Base-by-base conservation (phyloP, 1,140 invertebrate genomes). In the Dendrolimus punctatus region DNA sequence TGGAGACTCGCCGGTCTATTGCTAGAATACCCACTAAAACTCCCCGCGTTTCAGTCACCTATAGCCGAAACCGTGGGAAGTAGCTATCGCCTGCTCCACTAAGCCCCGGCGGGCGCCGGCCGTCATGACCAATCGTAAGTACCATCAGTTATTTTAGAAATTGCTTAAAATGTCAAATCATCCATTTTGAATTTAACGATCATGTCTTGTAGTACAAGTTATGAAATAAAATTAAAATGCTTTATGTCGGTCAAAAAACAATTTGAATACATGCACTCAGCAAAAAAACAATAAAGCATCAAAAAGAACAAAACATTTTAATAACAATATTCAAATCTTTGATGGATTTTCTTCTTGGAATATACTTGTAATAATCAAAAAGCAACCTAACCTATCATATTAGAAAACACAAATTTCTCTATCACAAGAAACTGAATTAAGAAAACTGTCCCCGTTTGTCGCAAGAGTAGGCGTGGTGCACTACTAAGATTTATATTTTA, bases 381-480 rank as follows among this genome's bases (percentile, higher is more conserved):
- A 23, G 9, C 8, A 39, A 52, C 55, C 45, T 46, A 51, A 57
- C 1, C 7, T 2, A 5, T 6, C 6, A 4, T 8, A 47, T 1
- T 7, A 44, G 48, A 53, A 10, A 40, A 45, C 42, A 6, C 37
- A 45, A 57, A 40, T 57, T 57, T 23, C 9, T 39, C 36, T 9
- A 8, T 8, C 46, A 53, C 23, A 40, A 39, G 45, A 55, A 47
- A 54, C 42, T 52, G 50, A 59, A 49, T 51, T 40, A 62, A 69
- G 66, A 71, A 74, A 73, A 75, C 52, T 76, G 73, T 78, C 68
- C 64, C 67, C 56, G 64, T 70, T 75, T 78, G 69, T 73, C 72
- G 76, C 76, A 76, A 75, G 47, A 59, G 66, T 54, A 65, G 73
- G 73, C 75, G 75, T 73, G 75, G 71, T 71, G 62, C 66, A 70